Conservation (phyloP, 2,113 vertebrate species). For the Zapornia atra region DNA sequence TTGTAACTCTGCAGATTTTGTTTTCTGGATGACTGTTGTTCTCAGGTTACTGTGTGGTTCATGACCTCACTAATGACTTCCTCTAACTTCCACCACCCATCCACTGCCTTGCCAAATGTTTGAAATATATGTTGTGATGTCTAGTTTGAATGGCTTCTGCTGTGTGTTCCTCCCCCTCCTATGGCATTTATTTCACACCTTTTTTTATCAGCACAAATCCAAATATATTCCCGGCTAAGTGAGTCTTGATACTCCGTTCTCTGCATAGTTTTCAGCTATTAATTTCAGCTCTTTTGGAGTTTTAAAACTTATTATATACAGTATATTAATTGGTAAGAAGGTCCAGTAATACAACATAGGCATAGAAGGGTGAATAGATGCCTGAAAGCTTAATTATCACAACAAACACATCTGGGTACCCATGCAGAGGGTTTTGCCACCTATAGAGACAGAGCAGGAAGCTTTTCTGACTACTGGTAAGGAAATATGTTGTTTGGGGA, state of each 20-base stretch:
- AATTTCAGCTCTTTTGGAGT: background rate
- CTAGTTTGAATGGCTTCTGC: background rate
- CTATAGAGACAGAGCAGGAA: background rate
- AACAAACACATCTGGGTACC: background rate
- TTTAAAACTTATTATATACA: background rate
- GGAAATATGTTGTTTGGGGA: background rate
- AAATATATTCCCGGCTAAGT: background rate
- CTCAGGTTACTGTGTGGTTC: background rate
- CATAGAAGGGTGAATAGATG: background rate
- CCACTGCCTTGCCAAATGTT: background rate
- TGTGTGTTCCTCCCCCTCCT: background rate
- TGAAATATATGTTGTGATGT: background rate
- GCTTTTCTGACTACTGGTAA: background rate
- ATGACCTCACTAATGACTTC: background rate
- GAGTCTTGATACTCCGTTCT: background rate
- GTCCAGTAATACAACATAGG: background rate
- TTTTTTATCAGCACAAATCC: background rate
- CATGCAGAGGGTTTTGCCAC: background rate
- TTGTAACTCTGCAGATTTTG: background rate
- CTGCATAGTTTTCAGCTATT: background rate
- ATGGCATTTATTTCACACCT: background rate
- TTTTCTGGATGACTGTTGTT: background rate
- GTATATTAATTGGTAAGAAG: background rate
- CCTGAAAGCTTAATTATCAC: background rate
- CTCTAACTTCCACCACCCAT: background rate